phyloP scores from a whole-genome alignment of 2,113 vertebrate genomes.

The Clarias gariepinus region DNA sequence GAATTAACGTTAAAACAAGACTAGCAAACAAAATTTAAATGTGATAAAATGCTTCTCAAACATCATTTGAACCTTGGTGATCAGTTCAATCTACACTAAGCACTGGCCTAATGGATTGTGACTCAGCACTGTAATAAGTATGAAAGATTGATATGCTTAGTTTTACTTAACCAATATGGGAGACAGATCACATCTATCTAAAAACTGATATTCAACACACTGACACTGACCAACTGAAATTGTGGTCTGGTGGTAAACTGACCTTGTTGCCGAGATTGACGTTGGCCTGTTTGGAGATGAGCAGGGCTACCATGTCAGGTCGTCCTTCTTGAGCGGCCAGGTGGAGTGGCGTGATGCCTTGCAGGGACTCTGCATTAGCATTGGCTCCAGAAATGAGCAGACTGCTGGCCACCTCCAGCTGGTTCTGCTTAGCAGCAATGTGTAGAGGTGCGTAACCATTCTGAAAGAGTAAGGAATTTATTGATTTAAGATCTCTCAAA shows the following conservation, averaged over 20 bases:
- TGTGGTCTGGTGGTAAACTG: neutral
- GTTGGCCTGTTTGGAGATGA: slow-evolving; percentile 90
- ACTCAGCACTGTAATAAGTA: neutral
- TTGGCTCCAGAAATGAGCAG: slow-evolving; percentile 90
- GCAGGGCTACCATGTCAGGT: slow-evolving; percentile 85
- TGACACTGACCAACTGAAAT: neutral
- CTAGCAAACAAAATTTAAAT: neutral
- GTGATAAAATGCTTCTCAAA: neutral
- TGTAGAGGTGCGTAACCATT: slow-evolving; percentile 94
- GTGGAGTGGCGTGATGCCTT: slow-evolving; percentile 93
- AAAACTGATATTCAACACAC: neutral
- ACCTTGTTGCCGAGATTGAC: slow-evolving; percentile 95
- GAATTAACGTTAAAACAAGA: neutral
- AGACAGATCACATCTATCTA: neutral
- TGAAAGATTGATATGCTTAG: neutral
- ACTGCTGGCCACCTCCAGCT: slow-evolving; percentile 87
- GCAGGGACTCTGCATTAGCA: slow-evolving; percentile 84
- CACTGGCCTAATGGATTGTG: neutral
- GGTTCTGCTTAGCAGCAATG: slow-evolving; percentile 95
- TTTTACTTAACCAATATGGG: neutral
- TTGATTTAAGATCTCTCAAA: neutral
- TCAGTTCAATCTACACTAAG: neutral
- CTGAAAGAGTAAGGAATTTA: slow-evolving; percentile 64
- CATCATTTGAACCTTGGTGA: neutral
- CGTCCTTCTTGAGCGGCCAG: slow-evolving; percentile 92